phyloP scores from a whole-genome alignment of 2,888 invertebrate species.

The Netelia fuscicornis region DNA sequence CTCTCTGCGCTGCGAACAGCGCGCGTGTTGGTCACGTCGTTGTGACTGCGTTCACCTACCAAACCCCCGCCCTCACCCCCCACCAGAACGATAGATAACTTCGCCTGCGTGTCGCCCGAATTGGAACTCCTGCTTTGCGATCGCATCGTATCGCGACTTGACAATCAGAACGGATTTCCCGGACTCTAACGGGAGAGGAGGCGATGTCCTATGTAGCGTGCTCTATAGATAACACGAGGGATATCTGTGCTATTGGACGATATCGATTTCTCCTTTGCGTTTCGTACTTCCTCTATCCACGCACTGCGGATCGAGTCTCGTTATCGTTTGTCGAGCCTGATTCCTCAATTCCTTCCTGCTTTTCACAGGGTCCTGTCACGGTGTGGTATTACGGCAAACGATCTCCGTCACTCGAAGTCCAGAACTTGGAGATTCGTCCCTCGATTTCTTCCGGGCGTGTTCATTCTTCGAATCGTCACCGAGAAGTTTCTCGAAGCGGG shows the following conservation, averaged over 20 bases:
- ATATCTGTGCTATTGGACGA: slow-evolving; percentile 48
- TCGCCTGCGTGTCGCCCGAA: slow-evolving; percentile 43
- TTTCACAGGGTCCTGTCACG: too few species aligned
- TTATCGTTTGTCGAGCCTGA: slow-evolving; percentile 63
- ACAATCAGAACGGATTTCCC: slow-evolving; percentile 43
- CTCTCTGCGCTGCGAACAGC: slow-evolving; percentile 17
- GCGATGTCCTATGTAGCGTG: slow-evolving; percentile 16
- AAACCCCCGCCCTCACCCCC: background rate
- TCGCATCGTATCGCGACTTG: slow-evolving; percentile 57
- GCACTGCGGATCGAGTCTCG: slow-evolving; percentile 27
- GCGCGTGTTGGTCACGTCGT: slow-evolving; percentile 38
- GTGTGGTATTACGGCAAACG: slow-evolving; percentile 19
- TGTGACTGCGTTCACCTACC: slow-evolving; percentile 46
- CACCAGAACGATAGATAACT: background rate
- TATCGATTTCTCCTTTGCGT: slow-evolving; percentile 57
- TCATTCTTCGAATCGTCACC: too few species aligned
- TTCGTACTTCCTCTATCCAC: slow-evolving; percentile 19
- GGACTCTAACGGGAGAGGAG: background rate
- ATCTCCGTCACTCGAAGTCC: slow-evolving; percentile 18
- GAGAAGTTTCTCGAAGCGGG: too few species aligned
- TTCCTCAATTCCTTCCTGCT: slow-evolving; percentile 49
- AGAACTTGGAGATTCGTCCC: background rate
- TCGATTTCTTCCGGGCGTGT: background rate
- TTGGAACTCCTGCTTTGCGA: slow-evolving; percentile 50
- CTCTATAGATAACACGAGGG: slow-evolving; percentile 31